A percentile compares a stretch with the other conserved stretches of the same genome.
Conservation (phyloP, 2,113 vertebrate species). For the Tringa solitaria region DNA sequence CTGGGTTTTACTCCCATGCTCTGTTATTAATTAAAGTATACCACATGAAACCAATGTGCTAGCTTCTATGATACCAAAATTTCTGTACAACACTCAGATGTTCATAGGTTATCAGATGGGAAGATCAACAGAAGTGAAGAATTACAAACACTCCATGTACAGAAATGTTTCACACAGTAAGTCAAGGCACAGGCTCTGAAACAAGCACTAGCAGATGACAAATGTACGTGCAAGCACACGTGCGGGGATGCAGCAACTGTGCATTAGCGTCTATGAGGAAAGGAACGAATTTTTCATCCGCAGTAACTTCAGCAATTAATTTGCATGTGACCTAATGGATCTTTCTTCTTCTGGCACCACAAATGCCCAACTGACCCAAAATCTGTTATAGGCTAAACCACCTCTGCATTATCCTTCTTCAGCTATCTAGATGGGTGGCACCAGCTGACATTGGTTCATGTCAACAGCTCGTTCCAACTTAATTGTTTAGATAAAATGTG, state of each 20-base stretch:
- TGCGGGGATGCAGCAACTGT: not conserved
- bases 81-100: not conserved
- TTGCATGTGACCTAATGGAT: not conserved
- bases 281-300: not conserved
- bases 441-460: not conserved
- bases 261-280: not conserved
- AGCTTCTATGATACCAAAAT: not conserved
- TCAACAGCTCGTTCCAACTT: not conserved
- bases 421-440: not conserved
- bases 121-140: not conserved
- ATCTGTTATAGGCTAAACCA: not conserved
- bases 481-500: not conserved
- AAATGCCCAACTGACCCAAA: not conserved
- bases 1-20: slow-evolving; percentile 16
- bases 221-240: not conserved
- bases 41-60: not conserved
- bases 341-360: not conserved
- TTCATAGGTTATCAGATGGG: slow-evolving; percentile 15
- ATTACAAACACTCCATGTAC: not conserved
- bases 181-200: not conserved
- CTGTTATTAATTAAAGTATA: slow-evolving; percentile 40
- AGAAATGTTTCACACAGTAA: not conserved
- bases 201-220: slow-evolving; percentile 1
- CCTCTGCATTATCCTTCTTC: not conserved
- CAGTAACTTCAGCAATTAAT: not conserved